These are phyloP conservation scores for Saguinus midas DNA, from an alignment of 2,113 vertebrate genomes.

Conservation along the genomic window DNA sequence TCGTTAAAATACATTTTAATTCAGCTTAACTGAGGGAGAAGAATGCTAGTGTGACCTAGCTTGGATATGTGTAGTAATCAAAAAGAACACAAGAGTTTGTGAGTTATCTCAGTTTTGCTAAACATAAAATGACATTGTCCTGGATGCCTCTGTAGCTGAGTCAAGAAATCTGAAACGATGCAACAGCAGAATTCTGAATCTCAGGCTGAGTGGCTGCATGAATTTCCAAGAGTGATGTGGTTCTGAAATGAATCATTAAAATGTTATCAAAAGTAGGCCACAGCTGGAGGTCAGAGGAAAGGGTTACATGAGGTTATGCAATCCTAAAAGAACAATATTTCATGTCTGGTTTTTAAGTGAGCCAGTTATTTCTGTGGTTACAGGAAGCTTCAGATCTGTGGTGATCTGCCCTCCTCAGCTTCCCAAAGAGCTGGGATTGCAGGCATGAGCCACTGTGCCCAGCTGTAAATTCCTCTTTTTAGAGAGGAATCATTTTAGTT, in stretches of 20 bases:
- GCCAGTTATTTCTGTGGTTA: neutral
- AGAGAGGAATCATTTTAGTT: neutral
- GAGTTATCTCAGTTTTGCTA: neutral
- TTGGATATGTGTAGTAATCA: neutral
- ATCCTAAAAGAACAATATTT: neutral
- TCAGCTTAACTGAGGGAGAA: neutral
- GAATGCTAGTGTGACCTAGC: neutral
- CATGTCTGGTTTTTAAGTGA: neutral
- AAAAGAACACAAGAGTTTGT: neutral
- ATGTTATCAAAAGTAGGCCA: neutral
- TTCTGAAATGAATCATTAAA: neutral
- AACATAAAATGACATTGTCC: neutral
- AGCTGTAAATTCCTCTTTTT: neutral
- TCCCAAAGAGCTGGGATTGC: too few relatives aligned
- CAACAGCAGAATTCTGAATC: slow-evolving; percentile 10
- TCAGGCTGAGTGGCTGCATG: neutral
- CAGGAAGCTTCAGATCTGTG: neutral
- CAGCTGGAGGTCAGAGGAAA: neutral
- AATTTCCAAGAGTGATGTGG: neutral
- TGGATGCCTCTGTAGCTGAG: neutral
- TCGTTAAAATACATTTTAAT: neutral
- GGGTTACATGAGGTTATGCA: neutral
- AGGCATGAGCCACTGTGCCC: too few relatives aligned
- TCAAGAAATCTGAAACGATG: slow-evolving; percentile 16
- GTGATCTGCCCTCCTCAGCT: too few relatives aligned